Base-by-base conservation (phyloP, 2,797 vertebrate genomes). In the Cuniculus paca region DNA sequence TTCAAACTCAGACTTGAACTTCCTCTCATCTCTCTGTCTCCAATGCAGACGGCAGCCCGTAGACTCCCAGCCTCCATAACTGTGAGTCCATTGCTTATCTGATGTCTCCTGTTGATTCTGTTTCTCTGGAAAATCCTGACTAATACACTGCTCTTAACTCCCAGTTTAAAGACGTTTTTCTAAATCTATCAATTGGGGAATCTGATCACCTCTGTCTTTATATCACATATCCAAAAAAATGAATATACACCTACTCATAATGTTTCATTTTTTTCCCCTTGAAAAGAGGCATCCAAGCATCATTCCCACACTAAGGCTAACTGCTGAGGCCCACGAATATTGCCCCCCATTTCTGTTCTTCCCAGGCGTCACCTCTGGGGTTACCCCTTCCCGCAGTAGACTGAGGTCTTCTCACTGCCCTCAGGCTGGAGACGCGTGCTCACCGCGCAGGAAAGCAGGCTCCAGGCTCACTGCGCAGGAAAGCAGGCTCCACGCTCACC, bases 391-490 rank as follows among this genome's bases (percentile, higher is more conserved):
- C 34, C 31, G 83, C 12, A 3, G 84, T 63, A 68, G 50, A 63
- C 34, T 17, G 34, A n/a, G 16, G 24, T 36, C 65, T 28, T 56
- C 52, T n/a, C 11, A 22, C 7, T 7, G 28, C 45, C 4, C 2
- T 24, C 31, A 11, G 5, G 34, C 16, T 42, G 36, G 26, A 56
- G 54, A 58, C 26, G 61, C 45, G 52, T 1, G 7, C 8, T 24
- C 13, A 0, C n/a, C 60, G 1, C 26, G 5, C 5, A 6, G 82
- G 61, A 11, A 22, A 52, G 34, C 31, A 0, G 48, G 48, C 72
- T 75, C 70, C 14, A 14, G 1, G 6, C 72, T 17, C 14, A 16
- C 1, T n/a, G n/a, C 10, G 5, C 5, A 6, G 82, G 61, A 11
- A 22, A 52, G 34, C 31, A 0, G 48, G 48, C 72, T 75, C 70